Evolutionary conservation across 2,797 vertebrate species (phyloP).

Genomic region (Sebastes taczanowskii): DNA sequence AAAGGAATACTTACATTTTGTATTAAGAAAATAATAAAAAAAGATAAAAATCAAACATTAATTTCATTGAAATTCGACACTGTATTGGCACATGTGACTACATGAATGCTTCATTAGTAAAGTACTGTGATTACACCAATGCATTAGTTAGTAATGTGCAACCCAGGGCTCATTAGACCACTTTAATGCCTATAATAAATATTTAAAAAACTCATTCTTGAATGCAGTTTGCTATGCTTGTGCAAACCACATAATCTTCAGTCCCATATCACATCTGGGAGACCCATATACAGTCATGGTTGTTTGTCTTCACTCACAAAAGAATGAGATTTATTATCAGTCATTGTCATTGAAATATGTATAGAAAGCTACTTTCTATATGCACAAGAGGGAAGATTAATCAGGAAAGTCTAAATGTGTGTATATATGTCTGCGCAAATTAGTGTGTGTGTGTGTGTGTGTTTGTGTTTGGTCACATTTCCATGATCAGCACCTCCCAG

Average conservation of each 20-base stretch:
- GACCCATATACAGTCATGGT: not conserved
- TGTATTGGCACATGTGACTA: not conserved
- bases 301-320: conserved; percentile 4
- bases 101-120: not conserved
- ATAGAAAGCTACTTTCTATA: not conserved
- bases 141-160: conserved; percentile 6
- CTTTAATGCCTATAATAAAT: conserved; percentile 2
- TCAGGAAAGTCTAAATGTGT: conserved; percentile 12
- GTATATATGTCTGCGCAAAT: conserved; percentile 3
- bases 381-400: conserved; percentile 22
- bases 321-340: conserved; percentile 18
- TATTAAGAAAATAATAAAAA: not conserved
- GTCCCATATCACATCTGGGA: not conserved
- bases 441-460: too few relatives aligned
- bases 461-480: conserved; percentile 13
- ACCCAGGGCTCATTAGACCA: not conserved
- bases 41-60: not conserved
- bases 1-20: not conserved
- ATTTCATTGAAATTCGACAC: not conserved
- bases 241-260: not conserved
- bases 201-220: not conserved
- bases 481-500: conserved; percentile 22
- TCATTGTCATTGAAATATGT: conserved; percentile 3
- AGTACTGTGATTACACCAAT: conserved; percentile 18
- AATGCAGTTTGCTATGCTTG: not conserved